Base-by-base conservation (phyloP, 2,888 invertebrate species). In the Synergus umbraculus region DNA sequence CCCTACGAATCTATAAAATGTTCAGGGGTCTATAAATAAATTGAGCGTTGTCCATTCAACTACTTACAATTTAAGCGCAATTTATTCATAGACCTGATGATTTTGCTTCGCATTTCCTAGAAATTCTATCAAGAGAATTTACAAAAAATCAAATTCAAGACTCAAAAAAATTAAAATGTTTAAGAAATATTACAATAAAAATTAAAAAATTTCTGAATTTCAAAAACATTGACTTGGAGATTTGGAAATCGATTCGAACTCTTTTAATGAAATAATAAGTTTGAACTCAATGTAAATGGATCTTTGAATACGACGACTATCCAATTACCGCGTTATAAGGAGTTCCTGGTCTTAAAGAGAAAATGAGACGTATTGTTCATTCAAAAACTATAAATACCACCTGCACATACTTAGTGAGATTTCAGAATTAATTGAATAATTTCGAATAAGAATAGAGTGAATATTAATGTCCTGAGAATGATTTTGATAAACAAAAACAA, bases 261-360 rank as follows among this genome's bases (percentile, higher is more conserved):
- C 37, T 54, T 37, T 29, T 49, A 58, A 73, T 73, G 54, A 54
- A 73, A 73, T 73, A 73, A 73, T 73, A 54, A 58, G 54, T 73
- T 73, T 41, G 41, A 54, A 37, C 54, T 73, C 46, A 54, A 54
- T 54, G 54, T 58, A 73, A 73, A 73, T 54, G 73, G 54, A 73
- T 37, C 73, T 73, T 73, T 73, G 54, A 73, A 73, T 73, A 73
- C 22, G 54, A 37, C 69, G 22, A n/a, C 54, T 58, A 58, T 49
- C 73, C 73, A 73, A 73, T 73, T 73, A 73, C 54, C 37, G 54
- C 9, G 54, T 37, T 54, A 37, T 58, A 73, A 54, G 41, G 54
- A 73, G 41, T 54, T 73, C n/a, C 54, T n/a, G 73, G 44, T 37
- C 37, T 73, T 41, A 12, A 73, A 37, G 37, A 73, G 37, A 73